phyloP scores from a whole-genome alignment of 2,113 vertebrate species.

The Bucco capensis region DNA sequence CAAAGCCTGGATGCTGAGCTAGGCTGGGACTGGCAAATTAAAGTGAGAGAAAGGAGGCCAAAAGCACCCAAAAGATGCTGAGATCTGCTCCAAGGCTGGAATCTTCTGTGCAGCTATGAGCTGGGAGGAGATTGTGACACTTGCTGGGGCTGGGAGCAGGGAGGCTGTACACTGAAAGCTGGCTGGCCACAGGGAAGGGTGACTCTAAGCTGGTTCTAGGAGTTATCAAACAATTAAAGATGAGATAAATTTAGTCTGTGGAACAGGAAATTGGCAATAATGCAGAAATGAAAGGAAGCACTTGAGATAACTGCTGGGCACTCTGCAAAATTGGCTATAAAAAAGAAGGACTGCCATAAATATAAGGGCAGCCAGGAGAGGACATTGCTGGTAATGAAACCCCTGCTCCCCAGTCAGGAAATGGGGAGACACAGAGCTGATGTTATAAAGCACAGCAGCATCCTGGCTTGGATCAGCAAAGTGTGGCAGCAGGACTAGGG shows the following conservation, averaged over 20 bases:
- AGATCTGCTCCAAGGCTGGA: neutral
- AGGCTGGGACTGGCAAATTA: neutral
- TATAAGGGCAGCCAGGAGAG: slow-evolving; percentile 29
- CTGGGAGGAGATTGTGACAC: neutral
- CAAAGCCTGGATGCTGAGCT: neutral
- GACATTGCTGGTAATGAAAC: slow-evolving; percentile 49
- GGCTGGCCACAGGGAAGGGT: neutral
- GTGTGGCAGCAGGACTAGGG: no score
- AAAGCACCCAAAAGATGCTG: neutral
- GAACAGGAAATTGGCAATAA: slow-evolving; percentile 63
- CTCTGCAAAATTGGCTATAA: slow-evolving; percentile 60
- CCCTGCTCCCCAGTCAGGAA: slow-evolving; percentile 4
- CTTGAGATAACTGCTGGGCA: slow-evolving; percentile 56
- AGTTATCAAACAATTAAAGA: slow-evolving; percentile 61
- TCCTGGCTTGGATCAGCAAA: no score
- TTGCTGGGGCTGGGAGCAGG: neutral
- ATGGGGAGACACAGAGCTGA: neutral
- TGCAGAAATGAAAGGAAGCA: slow-evolving; percentile 48
- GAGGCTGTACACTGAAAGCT: neutral
- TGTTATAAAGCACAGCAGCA: neutral
- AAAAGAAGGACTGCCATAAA: slow-evolving; percentile 56
- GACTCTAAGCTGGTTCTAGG: neutral
- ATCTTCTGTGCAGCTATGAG: neutral
- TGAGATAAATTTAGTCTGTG: slow-evolving; percentile 45
- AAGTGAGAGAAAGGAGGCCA: slow-evolving; percentile 2